Base-by-base conservation (phyloP, 2,888 invertebrate genomes). In the Agrilus cyanescens region DNA sequence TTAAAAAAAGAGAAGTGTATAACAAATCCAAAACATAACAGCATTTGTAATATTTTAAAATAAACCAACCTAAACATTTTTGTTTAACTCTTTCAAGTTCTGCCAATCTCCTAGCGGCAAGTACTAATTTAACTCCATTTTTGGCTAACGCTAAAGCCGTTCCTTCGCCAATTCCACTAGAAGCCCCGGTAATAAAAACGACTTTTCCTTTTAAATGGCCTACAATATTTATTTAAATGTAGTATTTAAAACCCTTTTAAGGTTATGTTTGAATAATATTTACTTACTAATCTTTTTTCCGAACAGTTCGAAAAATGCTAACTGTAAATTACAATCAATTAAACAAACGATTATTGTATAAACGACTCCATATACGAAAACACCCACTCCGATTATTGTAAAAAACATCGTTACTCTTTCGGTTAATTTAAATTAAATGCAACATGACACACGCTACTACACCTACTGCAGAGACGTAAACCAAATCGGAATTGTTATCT, bases 101-200 rank as follows among this genome's bases (percentile, higher is more conserved):
- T 16, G 69, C 60, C 52, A 68, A 62, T 45, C 82, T 71, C 39
- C 86, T 70, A 0, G 85, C 82, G 7, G 83, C 75, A 4, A 87
- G 56, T 4, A 80, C 74, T 33, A 87, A 58, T 58, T 77, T 78
- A 2, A 78, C 80, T 5, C 80, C 80, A 55, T 70, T 68, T 54
- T 71, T 72, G 0, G 85, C 81, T 38, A 85, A 63, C 14, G 73
- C 72, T 48, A 82, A 71, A 0, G 86, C 85, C 37, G 85, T 66
- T 48, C 74, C 64, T 64, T 84, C 82, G 3, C 88, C 88, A 47
- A 89, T 87, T 12, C 88, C 88, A 66, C 84, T 83, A 0, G 87
- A 87, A 1, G 87, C 85, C 33, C 88, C 88, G 2, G 85, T 85
- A 51, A 89, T 79, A 81, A 88, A 89, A 2, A 86, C 77, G 4